Percentiles rank a stretch among this genome's conserved stretches.
Evolutionary conservation across 2,888 invertebrate genomes (phyloP).

Genomic region (Andrena hattorfiana): DNA sequence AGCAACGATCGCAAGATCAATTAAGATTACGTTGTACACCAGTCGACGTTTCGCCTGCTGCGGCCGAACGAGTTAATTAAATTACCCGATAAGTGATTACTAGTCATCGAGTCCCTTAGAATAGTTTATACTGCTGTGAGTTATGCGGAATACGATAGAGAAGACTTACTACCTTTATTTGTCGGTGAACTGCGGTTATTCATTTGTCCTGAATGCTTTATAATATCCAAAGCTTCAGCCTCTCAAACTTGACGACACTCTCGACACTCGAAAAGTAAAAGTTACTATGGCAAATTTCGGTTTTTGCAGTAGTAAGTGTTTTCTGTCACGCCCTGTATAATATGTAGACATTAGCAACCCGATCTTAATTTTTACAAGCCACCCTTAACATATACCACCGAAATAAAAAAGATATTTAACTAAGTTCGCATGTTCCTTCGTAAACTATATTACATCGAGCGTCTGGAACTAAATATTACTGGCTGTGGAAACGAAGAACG

Average conservation of each 20-base stretch:
- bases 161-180: not conserved
- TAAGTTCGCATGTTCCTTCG: not conserved
- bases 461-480: too few relatives aligned
- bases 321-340: too few relatives aligned
- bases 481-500: not conserved
- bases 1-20: conserved; percentile 74
- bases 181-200: too few relatives aligned
- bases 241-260: too few relatives aligned
- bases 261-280: too few relatives aligned
- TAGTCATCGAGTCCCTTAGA: not conserved
- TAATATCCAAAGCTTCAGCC: too few relatives aligned
- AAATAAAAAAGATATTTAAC: too few relatives aligned
- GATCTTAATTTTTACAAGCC: not conserved
- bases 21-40: conserved; percentile 25
- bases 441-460: not conserved
- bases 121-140: not conserved
- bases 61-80: not conserved
- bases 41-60: not conserved
- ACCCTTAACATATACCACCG: too few relatives aligned
- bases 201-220: too few relatives aligned
- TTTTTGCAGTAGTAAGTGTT: too few relatives aligned
- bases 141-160: not conserved
- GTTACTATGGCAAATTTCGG: too few relatives aligned
- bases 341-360: too few relatives aligned
- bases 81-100: not conserved